These are phyloP conservation scores for Carettochelys insculpta DNA, from an alignment of 2,113 vertebrate genomes.

Conservation along the genomic window DNA sequence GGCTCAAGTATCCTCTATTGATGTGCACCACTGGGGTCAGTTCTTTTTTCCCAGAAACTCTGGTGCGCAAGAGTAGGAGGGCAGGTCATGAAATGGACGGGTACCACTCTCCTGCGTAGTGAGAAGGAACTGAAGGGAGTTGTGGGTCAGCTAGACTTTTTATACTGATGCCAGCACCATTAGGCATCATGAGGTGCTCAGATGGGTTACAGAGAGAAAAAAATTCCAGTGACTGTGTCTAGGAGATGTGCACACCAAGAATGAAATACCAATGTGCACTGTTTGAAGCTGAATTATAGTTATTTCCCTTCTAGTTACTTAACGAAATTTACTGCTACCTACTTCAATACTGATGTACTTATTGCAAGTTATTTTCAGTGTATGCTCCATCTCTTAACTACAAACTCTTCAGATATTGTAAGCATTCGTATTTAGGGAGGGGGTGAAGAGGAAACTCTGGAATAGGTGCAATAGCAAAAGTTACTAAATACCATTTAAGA, in stretches of 20 bases:
- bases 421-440: neutral
- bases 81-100: neutral
- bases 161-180: neutral
- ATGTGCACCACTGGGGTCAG: neutral
- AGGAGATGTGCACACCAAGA: neutral
- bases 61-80: neutral
- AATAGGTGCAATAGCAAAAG: too few relatives aligned
- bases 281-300: neutral
- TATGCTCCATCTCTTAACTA: neutral
- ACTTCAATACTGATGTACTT: neutral
- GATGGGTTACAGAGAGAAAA: neutral
- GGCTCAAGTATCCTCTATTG: neutral
- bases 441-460: neutral
- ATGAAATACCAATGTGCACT: neutral
- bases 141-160: neutral
- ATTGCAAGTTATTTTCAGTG: neutral
- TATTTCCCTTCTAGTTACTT: fast-evolving
- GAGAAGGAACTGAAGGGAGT: neutral
- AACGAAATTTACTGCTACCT: neutral
- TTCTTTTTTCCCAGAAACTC: neutral
- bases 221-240: neutral
- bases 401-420: neutral
- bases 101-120: neutral
- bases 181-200: neutral
- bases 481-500: too few relatives aligned